Evolutionary conservation across 2,888 invertebrate genomes (phyloP), one percentile per base, ranked within the genome.

Genomic region (Pandemis heparana): DNA sequence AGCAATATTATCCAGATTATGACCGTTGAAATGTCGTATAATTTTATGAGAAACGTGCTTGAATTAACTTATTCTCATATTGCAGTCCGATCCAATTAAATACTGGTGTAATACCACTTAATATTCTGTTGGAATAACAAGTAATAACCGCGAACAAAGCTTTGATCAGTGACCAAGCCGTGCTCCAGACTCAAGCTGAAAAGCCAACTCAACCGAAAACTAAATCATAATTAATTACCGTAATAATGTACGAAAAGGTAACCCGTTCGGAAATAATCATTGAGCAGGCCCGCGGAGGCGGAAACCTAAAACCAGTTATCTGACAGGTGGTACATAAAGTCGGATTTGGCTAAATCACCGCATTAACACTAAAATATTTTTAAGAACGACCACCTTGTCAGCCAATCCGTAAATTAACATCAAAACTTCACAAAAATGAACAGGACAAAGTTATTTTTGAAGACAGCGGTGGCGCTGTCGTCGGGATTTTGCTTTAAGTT

Each of bases 331-430:
- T n/a, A 67, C 38, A 56, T 71, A 60, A 74, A 48, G 51, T 65
- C 18, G 38, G 64, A 63, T 67, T 69, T 64, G 73, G 5, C 56
- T 56, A 23, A 89, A 88, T 83, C 84, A 80, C 80, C 84, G 82
- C 81, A 88, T 92, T 89, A 91, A 92, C 91, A 92, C 90, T 92
- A 89, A 93, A 92, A 91, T 92, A 91, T 89, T 89, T 90, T 91
- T 88, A 78, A 79, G 8, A 77, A 78, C 79, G 80, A 91, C 93
- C 93, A 93, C 93, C 93, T 92, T 89, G 91, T 90, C 90, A 86
- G 90, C 80, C 80, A 81, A 80, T 80, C 82, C 86, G 88, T 92
- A 89, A 89, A 90, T 90, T 89, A 88, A 87, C 89, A 89, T 90
- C 69, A 74, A 75, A 74, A 76, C 70, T 70, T 74, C 71, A 70